Evolutionary conservation across 1,140 invertebrate species (phyloP).

Genomic region (Lasioglossum albipes): DNA sequence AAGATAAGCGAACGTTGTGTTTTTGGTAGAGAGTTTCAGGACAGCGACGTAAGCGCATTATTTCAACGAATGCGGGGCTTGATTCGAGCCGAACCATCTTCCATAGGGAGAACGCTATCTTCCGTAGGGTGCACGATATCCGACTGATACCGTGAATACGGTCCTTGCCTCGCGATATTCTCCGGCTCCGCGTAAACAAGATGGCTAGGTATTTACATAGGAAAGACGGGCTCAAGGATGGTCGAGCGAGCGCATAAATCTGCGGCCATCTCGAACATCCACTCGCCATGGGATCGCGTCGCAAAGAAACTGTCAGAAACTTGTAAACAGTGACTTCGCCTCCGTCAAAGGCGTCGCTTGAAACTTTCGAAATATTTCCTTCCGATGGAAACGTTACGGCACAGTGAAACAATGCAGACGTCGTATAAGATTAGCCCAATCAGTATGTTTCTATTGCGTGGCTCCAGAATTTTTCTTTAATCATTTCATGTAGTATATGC

Average conservation of each 20-base stretch:
- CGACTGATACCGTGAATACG: conserved; percentile 10
- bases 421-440: too few species aligned
- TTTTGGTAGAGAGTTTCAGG: too few species aligned
- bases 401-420: too few species aligned
- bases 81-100: conserved; percentile 1
- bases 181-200: conserved; percentile 34
- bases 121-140: neutral
- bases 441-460: too few species aligned
- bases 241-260: conserved; percentile 34
- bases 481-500: too few species aligned
- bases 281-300: neutral
- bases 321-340: neutral
- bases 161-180: conserved; percentile 30
- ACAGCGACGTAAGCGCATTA: conserved; percentile 4
- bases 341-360: neutral
- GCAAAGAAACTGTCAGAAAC: conserved; percentile 14
- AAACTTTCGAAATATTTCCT: neutral
- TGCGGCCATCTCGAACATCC: neutral
- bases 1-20: too few species aligned
- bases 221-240: conserved; percentile 26
- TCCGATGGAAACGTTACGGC: too few species aligned
- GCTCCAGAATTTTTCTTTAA: too few species aligned
- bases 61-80: conserved; percentile 13
- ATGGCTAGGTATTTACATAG: conserved; percentile 42
- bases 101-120: neutral